Base-by-base conservation (phyloP, 35 echinoderm and acorn worm genomes). In the Stichopus chloronotus region DNA sequence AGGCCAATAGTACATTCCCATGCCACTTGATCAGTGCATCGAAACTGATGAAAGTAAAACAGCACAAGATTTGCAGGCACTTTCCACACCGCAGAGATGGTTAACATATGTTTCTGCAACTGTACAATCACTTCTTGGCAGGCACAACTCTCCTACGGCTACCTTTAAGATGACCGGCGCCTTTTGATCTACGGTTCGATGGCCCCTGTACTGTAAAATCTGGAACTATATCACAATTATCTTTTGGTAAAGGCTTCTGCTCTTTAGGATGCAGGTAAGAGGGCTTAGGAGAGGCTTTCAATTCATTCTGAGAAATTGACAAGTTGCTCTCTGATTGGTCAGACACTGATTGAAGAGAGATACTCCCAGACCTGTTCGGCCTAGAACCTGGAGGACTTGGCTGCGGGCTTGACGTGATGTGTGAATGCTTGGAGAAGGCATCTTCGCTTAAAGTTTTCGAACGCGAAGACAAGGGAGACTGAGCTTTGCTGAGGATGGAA, bases 401-500 rank as follows among this genome's bases (percentile, higher is more conserved):
- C 65, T 91, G 63, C 24, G 72, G 68, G 65, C 30, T 55, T 7
- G 52, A 72, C 17, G 17, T 56, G 22, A 57, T 19, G 68, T 76
- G 22, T 14, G 88, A 20, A 30, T 21, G 57, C 53, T 43, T 78
- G 12, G 63, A 78, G 9, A 91, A 78, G 12, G 43, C 63, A 76
- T 57, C 88, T 4, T 91, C 65, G 52, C 57, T 60, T 20, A 69
- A 43, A 22, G 56, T 63, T 58, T 63, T 69, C 9, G 90, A 79
- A 4, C 65, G 19, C 14, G 55, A 78, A 22, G 76, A 59, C 14
- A n/a, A 6, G 65, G 87, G 65, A 54, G 59, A 61, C 14, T 78
- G 76, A n/a, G 71, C 90, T 43, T 79, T 91, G 72, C 71, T 79
- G 52, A 91, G 52, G 52, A 91, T 91, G 4, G 90, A 77, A 79